These are phyloP conservation scores for Holacanthella duospinosa DNA, from an alignment of 2,888 invertebrate species.

Conservation along the genomic window DNA sequence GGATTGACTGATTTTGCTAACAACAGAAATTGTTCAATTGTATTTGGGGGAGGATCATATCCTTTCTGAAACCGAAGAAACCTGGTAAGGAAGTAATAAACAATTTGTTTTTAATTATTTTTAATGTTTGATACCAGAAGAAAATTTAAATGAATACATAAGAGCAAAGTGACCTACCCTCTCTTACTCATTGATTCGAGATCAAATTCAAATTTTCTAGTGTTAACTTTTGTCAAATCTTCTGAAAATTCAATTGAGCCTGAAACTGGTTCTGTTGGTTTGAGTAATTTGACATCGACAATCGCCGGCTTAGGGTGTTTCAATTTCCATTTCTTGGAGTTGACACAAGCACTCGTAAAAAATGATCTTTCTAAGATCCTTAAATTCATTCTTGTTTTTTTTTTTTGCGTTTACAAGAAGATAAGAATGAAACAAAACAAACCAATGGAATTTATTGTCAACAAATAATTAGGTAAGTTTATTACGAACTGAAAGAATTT, in stretches of 20 bases:
- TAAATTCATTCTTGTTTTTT: too few species aligned
- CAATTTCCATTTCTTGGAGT: background rate
- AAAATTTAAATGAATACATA: background rate
- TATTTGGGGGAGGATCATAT: constrained; percentile 62
- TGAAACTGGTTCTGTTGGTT: constrained; percentile 23
- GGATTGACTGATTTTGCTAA: constrained; percentile 48
- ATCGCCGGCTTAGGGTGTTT: background rate
- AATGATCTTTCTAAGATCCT: too few species aligned
- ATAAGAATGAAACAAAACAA: too few species aligned
- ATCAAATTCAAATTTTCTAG: constrained; percentile 24
- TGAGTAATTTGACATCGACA: background rate
- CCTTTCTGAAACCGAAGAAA: constrained; percentile 63
- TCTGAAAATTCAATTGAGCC: constrained; percentile 12
- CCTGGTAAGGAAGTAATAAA: too few species aligned
- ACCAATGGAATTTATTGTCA: too few species aligned
- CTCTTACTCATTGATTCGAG: constrained; percentile 19
- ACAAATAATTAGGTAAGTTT: too few species aligned
- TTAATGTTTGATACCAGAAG: too few species aligned
- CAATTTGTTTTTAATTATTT: too few species aligned
- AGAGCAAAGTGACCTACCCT: constrained; percentile 21
- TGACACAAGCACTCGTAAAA: too few species aligned
- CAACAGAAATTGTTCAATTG: constrained; percentile 50
- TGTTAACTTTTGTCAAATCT: constrained; percentile 18
- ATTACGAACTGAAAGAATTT: background rate
- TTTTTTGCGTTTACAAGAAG: too few species aligned